Percentiles rank a stretch among this genome's conserved stretches.
phyloP scores from a whole-genome alignment of 2,113 vertebrate species.

The Calyptommatus sinebrachiatus region DNA sequence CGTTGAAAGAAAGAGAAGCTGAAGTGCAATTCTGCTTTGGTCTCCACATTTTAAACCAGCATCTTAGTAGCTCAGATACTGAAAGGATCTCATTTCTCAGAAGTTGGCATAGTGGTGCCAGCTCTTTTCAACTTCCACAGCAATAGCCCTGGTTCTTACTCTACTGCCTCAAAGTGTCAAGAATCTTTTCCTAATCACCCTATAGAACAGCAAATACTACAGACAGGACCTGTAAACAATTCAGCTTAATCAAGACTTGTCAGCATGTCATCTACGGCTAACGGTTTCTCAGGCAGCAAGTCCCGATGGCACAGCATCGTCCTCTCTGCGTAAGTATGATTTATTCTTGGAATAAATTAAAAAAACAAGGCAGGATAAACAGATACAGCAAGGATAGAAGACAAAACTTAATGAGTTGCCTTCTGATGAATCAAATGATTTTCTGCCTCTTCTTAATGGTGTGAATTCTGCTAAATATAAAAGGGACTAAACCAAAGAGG shows the following conservation, averaged over 20 bases:
- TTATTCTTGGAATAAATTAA: neutral
- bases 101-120: neutral
- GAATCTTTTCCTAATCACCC: neutral
- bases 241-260: slow-evolving; percentile 1
- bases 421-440: neutral
- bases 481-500: neutral
- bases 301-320: neutral
- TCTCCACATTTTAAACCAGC: neutral
- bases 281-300: neutral
- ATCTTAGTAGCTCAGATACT: neutral
- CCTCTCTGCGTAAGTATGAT: slow-evolving; percentile 8
- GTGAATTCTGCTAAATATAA: neutral
- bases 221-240: neutral
- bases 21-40: neutral
- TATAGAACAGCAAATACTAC: neutral
- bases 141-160: slow-evolving; percentile 9
- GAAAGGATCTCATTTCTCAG: neutral
- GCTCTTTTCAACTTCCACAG: neutral
- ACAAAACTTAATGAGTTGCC: neutral
- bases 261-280: neutral
- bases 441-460: neutral
- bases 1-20: neutral
- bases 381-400: neutral
- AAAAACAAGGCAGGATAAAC: neutral
- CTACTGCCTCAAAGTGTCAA: neutral